Conservation (phyloP, 1,140 invertebrate genomes). For the Aplysia californica region DNA sequence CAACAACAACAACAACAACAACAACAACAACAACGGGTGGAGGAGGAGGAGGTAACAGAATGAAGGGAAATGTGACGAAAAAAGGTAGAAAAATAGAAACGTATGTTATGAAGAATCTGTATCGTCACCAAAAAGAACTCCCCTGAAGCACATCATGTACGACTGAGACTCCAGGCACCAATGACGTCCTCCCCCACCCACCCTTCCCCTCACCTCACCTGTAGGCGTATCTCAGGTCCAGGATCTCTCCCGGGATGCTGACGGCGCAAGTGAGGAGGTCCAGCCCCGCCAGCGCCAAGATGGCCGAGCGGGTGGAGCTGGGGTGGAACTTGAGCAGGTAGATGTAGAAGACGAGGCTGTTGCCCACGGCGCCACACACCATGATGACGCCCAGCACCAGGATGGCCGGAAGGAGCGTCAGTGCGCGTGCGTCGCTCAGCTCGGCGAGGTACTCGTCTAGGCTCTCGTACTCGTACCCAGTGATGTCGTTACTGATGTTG, state of each 20-base stretch:
- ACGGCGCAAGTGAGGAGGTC: constrained; percentile 40
- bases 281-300: constrained; percentile 40
- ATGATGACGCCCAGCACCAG: constrained; percentile 38
- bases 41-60: no score
- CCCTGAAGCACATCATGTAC: no score
- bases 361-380: constrained; percentile 40
- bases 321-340: constrained; percentile 40
- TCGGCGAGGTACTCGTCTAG: background rate
- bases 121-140: no score
- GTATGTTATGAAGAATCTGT: no score
- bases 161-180: no score
- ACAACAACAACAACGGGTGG: no score
- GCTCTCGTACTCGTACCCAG: background rate
- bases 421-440: constrained; percentile 20
- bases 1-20: no score
- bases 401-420: constrained; percentile 34
- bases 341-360: constrained; percentile 41
- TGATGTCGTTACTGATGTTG: background rate
- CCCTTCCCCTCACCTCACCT: no score
- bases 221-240: constrained; percentile 47
- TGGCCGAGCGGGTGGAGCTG: constrained; percentile 39
- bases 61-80: no score
- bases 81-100: no score
- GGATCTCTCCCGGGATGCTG: constrained; percentile 47
- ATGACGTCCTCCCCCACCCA: no score